Evolutionary conservation across 2,888 invertebrate species (phyloP).

Genomic region (Agrochola circellaris): DNA sequence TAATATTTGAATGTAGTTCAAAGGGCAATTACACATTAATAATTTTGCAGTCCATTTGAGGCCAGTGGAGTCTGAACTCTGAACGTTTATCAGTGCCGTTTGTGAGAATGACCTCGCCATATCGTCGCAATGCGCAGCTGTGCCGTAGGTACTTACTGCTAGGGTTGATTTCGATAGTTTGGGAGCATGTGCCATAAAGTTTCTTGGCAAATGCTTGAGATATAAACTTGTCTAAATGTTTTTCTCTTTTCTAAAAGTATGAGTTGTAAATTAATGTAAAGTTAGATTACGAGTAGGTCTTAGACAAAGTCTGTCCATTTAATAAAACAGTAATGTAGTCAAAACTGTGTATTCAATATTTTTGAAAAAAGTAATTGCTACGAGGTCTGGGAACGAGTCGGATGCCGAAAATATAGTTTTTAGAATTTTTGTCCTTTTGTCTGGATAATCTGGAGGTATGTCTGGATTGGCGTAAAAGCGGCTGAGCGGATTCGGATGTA

Average conservation of each 20-base stretch:
- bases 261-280: no score
- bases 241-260: background rate
- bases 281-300: no score
- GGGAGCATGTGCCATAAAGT: slow-evolving; percentile 22
- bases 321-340: no score
- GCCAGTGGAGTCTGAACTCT: slow-evolving; percentile 71
- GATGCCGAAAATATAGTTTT: no score
- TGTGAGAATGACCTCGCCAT: slow-evolving; percentile 76
- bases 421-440: no score
- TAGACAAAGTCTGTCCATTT: no score
- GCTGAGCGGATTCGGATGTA: no score
- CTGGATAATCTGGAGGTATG: no score
- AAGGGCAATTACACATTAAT: slow-evolving; percentile 57
- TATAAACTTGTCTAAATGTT: background rate
- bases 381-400: no score
- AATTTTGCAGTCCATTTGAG: slow-evolving; percentile 64
- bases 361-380: no score
- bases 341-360: no score
- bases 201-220: slow-evolving; percentile 12
- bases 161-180: slow-evolving; percentile 56
- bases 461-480: no score
- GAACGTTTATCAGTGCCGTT: slow-evolving; percentile 73
- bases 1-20: slow-evolving; percentile 40
- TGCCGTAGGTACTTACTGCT: slow-evolving; percentile 56
- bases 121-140: slow-evolving; percentile 81